phyloP scores from a whole-genome alignment of 2,888 invertebrate genomes.

The Hirtodrosophila cameraria region DNA sequence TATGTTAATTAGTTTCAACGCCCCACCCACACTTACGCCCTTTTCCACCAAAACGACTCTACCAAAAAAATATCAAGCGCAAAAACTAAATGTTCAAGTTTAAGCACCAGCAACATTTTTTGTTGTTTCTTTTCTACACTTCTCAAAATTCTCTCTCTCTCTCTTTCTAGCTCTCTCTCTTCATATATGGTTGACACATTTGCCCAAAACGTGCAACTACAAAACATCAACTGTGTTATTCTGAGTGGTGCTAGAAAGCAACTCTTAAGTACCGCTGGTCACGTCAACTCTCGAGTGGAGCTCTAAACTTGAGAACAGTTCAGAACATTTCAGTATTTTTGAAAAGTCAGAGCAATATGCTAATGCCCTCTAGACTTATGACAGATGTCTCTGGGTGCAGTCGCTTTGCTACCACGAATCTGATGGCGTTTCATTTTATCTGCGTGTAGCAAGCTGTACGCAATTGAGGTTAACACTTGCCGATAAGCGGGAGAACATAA shows the following conservation, averaged over 20 bases:
- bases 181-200: constrained; percentile 59
- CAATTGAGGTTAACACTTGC: constrained; percentile 74
- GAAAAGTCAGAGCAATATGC: constrained; percentile 66
- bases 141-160: constrained; percentile 1
- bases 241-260: constrained; percentile 36
- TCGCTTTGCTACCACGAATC: constrained; percentile 31
- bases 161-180: background rate
- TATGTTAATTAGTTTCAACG: constrained; percentile 83
- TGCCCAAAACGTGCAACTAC: constrained; percentile 17
- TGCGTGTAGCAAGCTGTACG: constrained; percentile 64
- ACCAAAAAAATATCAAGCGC: constrained; percentile 42
- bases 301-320: constrained; percentile 13
- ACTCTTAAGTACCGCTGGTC: constrained; percentile 71
- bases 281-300: constrained; percentile 53
- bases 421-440: constrained; percentile 65
- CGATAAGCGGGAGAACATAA: constrained; percentile 43
- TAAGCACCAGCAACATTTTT: constrained; percentile 56
- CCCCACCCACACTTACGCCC: constrained; percentile 44
- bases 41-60: background rate
- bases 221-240: constrained; percentile 26
- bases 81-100: constrained; percentile 71
- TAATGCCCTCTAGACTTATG: constrained; percentile 54
- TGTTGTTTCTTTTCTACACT: background rate
- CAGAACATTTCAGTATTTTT: too few relatives aligned
- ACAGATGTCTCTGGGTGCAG: constrained; percentile 60